Conservation (phyloP, 2,888 invertebrate genomes). For the Conchocele bisecta region DNA sequence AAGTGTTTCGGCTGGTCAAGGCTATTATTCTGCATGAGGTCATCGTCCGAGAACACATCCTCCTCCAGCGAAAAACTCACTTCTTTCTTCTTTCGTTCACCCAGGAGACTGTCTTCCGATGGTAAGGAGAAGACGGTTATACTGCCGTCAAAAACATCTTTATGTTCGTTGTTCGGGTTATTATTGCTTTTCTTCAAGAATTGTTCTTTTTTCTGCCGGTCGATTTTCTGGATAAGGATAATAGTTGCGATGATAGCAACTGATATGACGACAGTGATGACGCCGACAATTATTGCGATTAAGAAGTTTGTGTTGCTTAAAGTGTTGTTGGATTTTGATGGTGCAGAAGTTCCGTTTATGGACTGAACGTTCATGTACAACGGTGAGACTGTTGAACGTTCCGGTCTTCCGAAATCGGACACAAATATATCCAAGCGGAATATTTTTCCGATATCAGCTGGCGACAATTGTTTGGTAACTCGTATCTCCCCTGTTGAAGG, state of each 20-base stretch:
- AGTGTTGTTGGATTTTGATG: conserved; percentile 20
- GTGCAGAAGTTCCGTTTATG: conserved; percentile 40
- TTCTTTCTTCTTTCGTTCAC: conserved; percentile 55
- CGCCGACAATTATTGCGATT: conserved; percentile 60
- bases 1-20: conserved; percentile 43
- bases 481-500: conserved; percentile 67
- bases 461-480: conserved; percentile 49
- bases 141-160: conserved; percentile 54
- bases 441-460: conserved; percentile 24
- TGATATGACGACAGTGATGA: conserved; percentile 62
- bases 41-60: conserved; percentile 58
- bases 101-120: conserved; percentile 55
- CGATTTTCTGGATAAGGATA: conserved; percentile 53
- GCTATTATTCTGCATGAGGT: conserved; percentile 51
- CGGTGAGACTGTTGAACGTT: conserved; percentile 34
- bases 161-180: conserved; percentile 27
- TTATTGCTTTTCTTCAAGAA: conserved; percentile 29
- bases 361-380: conserved; percentile 33
- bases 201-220: conserved; percentile 39
- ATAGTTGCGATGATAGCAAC: conserved; percentile 62
- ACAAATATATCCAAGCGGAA: conserved; percentile 46
- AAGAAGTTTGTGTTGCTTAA: conserved; percentile 60
- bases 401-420: conserved; percentile 51
- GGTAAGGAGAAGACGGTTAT: conserved; percentile 58
- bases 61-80: conserved; percentile 59